These are phyloP conservation scores for Drosophila lini DNA, from an alignment of 1,140 invertebrate species.

Conservation along the genomic window DNA sequence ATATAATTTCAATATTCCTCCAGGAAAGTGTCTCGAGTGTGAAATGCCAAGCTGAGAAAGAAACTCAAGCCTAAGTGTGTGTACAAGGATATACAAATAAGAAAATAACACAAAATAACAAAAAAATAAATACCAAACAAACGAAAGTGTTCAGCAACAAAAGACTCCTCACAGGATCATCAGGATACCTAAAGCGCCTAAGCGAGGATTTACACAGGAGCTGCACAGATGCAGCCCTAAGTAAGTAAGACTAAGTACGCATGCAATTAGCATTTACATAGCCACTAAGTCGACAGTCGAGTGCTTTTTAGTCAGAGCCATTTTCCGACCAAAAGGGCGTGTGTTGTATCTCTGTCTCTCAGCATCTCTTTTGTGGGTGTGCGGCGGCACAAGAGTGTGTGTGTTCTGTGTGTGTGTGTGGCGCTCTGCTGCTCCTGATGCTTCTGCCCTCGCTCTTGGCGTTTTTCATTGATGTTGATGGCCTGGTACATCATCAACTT, in stretches of 20 bases:
- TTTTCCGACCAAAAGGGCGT: slow-evolving; percentile 73
- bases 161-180: slow-evolving; percentile 32
- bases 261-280: slow-evolving; percentile 43
- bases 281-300: slow-evolving; percentile 33
- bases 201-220: slow-evolving; percentile 23
- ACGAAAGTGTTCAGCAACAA: slow-evolving; percentile 66
- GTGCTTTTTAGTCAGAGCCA: slow-evolving; percentile 31
- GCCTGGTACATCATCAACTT: slow-evolving; percentile 63
- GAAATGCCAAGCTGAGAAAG: slow-evolving; percentile 31
- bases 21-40: slow-evolving; percentile 44
- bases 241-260: slow-evolving; percentile 39
- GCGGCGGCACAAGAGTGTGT: not conserved
- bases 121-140: slow-evolving; percentile 33
- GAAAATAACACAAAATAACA: slow-evolving; percentile 3
- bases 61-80: slow-evolving; percentile 38
- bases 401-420: slow-evolving; percentile 28
- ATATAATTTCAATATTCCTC: slow-evolving; percentile 16
- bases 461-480: slow-evolving; percentile 58
- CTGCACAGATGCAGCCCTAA: slow-evolving; percentile 46
- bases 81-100: slow-evolving; percentile 13
- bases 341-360: slow-evolving; percentile 66
- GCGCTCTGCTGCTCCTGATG: slow-evolving; percentile 36
- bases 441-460: slow-evolving; percentile 20
- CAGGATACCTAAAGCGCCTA: slow-evolving; percentile 33
- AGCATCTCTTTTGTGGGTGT: slow-evolving; percentile 34